Evolutionary conservation across 2,113 vertebrate species (phyloP).

Genomic region (Hystrix cristata): DNA sequence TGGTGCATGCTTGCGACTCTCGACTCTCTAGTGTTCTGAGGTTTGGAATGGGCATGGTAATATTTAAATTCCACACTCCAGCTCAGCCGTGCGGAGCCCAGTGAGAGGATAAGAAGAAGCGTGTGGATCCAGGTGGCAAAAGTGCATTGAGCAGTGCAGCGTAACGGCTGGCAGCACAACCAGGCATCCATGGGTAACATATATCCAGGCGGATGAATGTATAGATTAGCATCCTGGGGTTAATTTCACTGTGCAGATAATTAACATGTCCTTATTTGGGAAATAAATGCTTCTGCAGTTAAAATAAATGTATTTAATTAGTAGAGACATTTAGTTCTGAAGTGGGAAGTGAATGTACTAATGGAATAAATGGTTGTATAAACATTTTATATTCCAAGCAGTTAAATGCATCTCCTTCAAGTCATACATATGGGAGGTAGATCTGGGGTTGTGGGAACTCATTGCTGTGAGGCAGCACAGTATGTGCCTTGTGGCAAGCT

Average conservation of each 20-base stretch:
- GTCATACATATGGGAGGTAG: not conserved
- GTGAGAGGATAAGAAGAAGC: not conserved
- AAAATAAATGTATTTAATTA: conserved; percentile 83
- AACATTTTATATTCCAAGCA: conserved; percentile 69
- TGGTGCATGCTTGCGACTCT: not conserved
- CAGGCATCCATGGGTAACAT: not conserved
- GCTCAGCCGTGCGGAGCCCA: not conserved
- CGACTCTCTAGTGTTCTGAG: not conserved
- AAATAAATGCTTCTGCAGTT: conserved; percentile 80
- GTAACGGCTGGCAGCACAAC: not conserved
- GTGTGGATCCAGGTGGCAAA: not conserved
- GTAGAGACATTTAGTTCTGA: conserved; percentile 73
- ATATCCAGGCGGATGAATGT: conserved; percentile 65
- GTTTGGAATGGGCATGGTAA: not conserved
- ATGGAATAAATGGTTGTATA: conserved; percentile 78
- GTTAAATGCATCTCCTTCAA: conserved; percentile 66
- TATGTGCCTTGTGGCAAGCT: not conserved
- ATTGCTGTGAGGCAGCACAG: not conserved
- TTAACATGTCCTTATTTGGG: conserved; percentile 79
- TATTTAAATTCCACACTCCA: conserved; percentile 22
- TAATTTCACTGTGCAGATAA: conserved; percentile 79
- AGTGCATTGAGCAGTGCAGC: not conserved
- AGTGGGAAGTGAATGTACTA: conserved; percentile 71
- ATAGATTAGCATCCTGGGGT: conserved; percentile 73
- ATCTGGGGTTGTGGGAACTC: not conserved